phyloP scores from a whole-genome alignment of 2,888 invertebrate genomes.

The Gasteruption jaculator region DNA sequence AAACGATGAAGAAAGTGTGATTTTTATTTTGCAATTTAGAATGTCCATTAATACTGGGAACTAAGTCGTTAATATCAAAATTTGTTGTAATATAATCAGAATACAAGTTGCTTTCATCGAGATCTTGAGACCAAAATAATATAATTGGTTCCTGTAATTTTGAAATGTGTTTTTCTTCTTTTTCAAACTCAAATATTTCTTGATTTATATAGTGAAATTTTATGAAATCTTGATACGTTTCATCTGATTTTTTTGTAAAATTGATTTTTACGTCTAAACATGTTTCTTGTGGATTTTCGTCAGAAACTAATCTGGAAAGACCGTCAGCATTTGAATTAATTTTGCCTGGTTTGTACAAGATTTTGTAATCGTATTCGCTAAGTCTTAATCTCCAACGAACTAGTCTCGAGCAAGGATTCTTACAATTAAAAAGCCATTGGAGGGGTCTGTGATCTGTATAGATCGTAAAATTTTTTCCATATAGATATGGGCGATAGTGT shows the following conservation, averaged over 20 bases:
- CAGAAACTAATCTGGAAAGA: not conserved
- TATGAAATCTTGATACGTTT: slow-evolving; percentile 9
- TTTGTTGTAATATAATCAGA: too few relatives aligned
- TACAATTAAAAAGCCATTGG: slow-evolving; percentile 14
- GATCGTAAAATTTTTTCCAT: slow-evolving; percentile 3
- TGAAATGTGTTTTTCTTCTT: not conserved
- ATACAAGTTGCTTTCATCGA: slow-evolving; percentile 9
- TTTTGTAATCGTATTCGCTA: slow-evolving; percentile 12
- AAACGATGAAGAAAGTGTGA: too few relatives aligned
- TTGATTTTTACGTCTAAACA: too few relatives aligned
- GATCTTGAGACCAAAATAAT: slow-evolving; percentile 11
- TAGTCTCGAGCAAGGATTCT: slow-evolving; percentile 13
- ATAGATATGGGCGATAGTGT: too few relatives aligned
- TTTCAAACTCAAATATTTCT: slow-evolving; percentile 4
- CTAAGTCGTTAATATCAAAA: too few relatives aligned
- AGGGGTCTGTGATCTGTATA: slow-evolving; percentile 12
- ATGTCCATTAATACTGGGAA: too few relatives aligned
- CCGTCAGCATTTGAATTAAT: slow-evolving; percentile 13
- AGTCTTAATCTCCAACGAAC: slow-evolving; percentile 16
- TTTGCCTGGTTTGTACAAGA: slow-evolving; percentile 9
- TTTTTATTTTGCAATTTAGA: too few relatives aligned
- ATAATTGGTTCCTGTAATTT: slow-evolving; percentile 9
- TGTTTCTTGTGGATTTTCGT: not conserved
- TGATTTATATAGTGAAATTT: slow-evolving; percentile 9
- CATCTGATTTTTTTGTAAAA: not conserved